These are phyloP conservation scores for Cyrtodaria siliqua DNA, from an alignment of 2,888 invertebrate species.

Conservation along the genomic window DNA sequence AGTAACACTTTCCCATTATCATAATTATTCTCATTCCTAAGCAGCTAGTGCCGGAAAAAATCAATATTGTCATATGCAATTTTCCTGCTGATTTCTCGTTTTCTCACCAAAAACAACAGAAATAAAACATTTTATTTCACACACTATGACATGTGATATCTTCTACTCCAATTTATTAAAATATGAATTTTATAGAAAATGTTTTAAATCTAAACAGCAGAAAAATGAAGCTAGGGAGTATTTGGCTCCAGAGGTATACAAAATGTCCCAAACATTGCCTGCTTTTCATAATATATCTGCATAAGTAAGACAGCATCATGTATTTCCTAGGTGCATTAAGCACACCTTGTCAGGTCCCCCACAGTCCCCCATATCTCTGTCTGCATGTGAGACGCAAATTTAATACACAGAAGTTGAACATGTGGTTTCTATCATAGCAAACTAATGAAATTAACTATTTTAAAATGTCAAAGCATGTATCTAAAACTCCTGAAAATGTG, in stretches of 20 bases:
- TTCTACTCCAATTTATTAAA: background rate
- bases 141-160: background rate
- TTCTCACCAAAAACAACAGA: background rate
- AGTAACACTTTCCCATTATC: conserved; percentile 39
- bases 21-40: conserved; percentile 60
- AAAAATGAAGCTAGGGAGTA: background rate
- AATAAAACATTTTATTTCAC: background rate
- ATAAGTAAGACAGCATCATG: conserved; percentile 17
- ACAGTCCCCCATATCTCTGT: conserved; percentile 14
- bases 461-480: conserved; percentile 23
- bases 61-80: conserved; percentile 38
- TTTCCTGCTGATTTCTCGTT: background rate
- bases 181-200: background rate
- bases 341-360: conserved; percentile 25
- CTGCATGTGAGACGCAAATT: conserved; percentile 8
- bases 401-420: conserved; percentile 24
- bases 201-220: background rate
- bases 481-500: background rate
- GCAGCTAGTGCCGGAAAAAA: conserved; percentile 38
- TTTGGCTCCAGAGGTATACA: background rate
- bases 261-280: conserved; percentile 13
- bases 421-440: conserved; percentile 48
- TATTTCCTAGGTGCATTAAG: background rate
- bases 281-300: conserved; percentile 34
- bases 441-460: conserved; percentile 18